These are phyloP conservation scores for Rousettus leschenaultii DNA, from an alignment of 2,113 vertebrate genomes.

Conservation along the genomic window DNA sequence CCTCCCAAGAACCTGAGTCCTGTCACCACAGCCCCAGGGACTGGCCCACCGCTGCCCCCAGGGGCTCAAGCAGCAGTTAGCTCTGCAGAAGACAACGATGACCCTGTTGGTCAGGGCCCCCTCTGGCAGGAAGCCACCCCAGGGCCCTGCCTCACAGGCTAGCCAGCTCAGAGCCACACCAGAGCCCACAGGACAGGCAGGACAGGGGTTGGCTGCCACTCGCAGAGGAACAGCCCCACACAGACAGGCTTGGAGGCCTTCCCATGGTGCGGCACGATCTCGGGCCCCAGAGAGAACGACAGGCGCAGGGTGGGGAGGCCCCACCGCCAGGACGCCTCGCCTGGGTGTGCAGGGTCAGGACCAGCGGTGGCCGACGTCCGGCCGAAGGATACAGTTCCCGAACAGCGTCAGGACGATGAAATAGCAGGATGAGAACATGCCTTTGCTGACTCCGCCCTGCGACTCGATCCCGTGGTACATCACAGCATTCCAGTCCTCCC, in stretches of 20 bases:
- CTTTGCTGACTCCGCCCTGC: slow-evolving; percentile 91
- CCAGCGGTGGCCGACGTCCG: fast-evolving
- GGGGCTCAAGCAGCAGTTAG: not conserved
- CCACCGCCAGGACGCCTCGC: fast-evolving
- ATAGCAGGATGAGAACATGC: slow-evolving; percentile 97
- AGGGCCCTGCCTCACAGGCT: fast-evolving
- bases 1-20: fast-evolving
- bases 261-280: no score
- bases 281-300: not conserved
- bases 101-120: not conserved
- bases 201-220: not conserved
- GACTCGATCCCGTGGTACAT: slow-evolving; percentile 98
- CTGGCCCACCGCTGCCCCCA: no score
- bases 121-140: not conserved
- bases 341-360: not conserved
- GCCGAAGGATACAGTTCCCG: slow-evolving; percentile 96
- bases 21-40: not conserved
- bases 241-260: not conserved
- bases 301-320: not conserved
- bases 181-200: not conserved
- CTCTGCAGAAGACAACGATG: not conserved
- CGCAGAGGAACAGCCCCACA: no score
- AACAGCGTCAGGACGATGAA: slow-evolving; percentile 97
- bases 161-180: no score
- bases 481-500: slow-evolving; percentile 97